Evolutionary conservation across 2,888 invertebrate species (phyloP), one percentile per base, ranked within the genome.

Genomic region (Cenopis cana): DNA sequence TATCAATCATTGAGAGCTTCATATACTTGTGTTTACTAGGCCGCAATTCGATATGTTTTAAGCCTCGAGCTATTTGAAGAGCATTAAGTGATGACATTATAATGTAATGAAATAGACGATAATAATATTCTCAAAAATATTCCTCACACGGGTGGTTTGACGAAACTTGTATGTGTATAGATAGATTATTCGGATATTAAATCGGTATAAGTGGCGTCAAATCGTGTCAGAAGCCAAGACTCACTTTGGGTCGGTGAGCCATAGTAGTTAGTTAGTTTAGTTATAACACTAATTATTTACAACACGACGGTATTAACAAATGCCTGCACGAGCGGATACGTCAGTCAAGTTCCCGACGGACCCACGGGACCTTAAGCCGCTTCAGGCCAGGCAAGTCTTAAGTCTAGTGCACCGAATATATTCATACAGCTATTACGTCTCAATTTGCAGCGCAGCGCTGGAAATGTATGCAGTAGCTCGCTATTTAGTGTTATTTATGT

Each of bases 321-420:
- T 5, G 52, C 20, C 62, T 33, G 62, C 10, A 36, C 62, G 52
- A 20, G n/a, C 14, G 36, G 62, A 62, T 62, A 62, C 52, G 62
- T 52, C 62, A 52, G 36, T 38, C 62, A 62, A 50, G 36, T 52
- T 62, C 36, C 12, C 54, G 36, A 14, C 1, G 50, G 60, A 49
- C 49, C 33, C 33, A 33, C 33, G 33, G 33, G 10, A 0, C 6
- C 24, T 14, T 54, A 54, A 54, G 54, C 62, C 62, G 14, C 36
- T 1, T 38, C 62, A 52, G 52, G 52, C 33, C 18, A 36, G 14
- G 11, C 11, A 24, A 36, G 62, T 38, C 52, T 62, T 62, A 52
- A 38, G 62, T 20, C 20, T 50, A 52, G 62, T 50, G 29, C 33
- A 33, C 20, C 14, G 60, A 36, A 52, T 62, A 52, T 62, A 62